Evolutionary conservation across 2,888 invertebrate species (phyloP).

Genomic region (Lymantria monacha): DNA sequence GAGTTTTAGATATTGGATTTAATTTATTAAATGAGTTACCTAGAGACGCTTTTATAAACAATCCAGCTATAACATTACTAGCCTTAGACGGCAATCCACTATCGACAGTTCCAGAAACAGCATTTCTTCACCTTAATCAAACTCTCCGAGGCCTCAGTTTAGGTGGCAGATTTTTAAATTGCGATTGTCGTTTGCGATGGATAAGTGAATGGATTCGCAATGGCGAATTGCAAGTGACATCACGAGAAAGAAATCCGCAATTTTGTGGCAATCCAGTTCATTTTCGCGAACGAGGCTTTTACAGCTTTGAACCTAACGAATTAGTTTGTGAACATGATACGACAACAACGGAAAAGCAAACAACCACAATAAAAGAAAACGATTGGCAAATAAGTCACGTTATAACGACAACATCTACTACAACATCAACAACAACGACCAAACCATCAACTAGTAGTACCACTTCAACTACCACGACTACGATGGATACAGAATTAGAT

Average conservation of each 20-base stretch:
- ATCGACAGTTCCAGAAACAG: constrained; percentile 90
- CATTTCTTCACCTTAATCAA: constrained; percentile 89
- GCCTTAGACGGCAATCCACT: constrained; percentile 96
- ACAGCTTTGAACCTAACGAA: constrained; percentile 92
- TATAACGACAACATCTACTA: constrained; percentile 41
- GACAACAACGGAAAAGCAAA: constrained; percentile 39
- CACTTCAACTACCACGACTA: constrained; percentile 47
- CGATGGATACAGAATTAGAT: constrained; percentile 37
- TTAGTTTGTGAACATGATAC: constrained; percentile 82
- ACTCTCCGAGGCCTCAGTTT: constrained; percentile 93
- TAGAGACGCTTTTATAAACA: constrained; percentile 88
- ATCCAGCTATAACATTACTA: constrained; percentile 91
- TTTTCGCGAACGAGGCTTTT: constrained; percentile 92
- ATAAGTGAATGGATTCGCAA: constrained; percentile 94
- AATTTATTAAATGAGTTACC: constrained; percentile 93
- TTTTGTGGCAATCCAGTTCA: constrained; percentile 93
- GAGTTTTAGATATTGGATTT: constrained; percentile 95
- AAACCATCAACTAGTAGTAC: constrained; percentile 48
- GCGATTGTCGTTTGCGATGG: constrained; percentile 94
- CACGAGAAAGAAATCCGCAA: constrained; percentile 94
- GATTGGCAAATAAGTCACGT: constrained; percentile 51
- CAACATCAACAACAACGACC: constrained; percentile 39
- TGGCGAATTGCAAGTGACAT: constrained; percentile 94
- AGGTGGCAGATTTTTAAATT: constrained; percentile 93
- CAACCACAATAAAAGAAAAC: constrained; percentile 42